A percentile compares a stretch with the other conserved stretches of the same genome.
phyloP scores from a whole-genome alignment of 2,797 vertebrate species.

The Muscicapa comitata region DNA sequence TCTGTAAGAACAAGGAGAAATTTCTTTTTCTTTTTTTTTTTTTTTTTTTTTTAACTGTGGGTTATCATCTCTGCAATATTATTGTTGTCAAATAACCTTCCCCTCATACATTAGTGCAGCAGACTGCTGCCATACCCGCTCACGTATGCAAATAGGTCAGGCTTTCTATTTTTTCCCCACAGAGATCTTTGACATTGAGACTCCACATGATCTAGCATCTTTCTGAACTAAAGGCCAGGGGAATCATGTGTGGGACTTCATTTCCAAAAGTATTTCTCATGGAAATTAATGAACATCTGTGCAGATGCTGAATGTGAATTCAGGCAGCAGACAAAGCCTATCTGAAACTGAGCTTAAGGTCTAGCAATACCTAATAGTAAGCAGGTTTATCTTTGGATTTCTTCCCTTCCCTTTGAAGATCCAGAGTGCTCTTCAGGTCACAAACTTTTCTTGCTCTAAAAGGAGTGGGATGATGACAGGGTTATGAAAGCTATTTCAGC shows the following conservation, averaged over 20 bases:
- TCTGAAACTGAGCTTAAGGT: not conserved
- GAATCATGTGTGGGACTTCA: not conserved
- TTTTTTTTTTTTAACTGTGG: not conserved
- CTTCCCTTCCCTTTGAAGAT: not conserved
- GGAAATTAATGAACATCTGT: slow-evolving; percentile 19
- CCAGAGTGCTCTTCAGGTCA: not conserved
- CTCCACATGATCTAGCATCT: not conserved
- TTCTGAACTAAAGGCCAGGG: slow-evolving; percentile 22
- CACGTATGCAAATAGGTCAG: not conserved
- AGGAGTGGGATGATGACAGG: not conserved
- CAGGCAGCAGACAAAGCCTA: not conserved
- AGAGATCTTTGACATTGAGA: slow-evolving; percentile 30
- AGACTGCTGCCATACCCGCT: not conserved
- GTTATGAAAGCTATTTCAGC: not conserved
- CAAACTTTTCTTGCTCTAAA: not conserved
- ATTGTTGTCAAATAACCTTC: not conserved
- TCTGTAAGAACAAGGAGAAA: not conserved
- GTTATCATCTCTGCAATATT: not conserved
- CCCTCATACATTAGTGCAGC: not conserved
- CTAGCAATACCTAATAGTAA: not conserved
- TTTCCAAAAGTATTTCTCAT: not conserved
- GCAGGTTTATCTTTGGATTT: not conserved
- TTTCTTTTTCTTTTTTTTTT: too few species aligned
- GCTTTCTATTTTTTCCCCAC: slow-evolving; percentile 11
- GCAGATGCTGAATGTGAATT: not conserved